phyloP scores from a whole-genome alignment of 1,140 invertebrate genomes.

The Halictus rubicundus region DNA sequence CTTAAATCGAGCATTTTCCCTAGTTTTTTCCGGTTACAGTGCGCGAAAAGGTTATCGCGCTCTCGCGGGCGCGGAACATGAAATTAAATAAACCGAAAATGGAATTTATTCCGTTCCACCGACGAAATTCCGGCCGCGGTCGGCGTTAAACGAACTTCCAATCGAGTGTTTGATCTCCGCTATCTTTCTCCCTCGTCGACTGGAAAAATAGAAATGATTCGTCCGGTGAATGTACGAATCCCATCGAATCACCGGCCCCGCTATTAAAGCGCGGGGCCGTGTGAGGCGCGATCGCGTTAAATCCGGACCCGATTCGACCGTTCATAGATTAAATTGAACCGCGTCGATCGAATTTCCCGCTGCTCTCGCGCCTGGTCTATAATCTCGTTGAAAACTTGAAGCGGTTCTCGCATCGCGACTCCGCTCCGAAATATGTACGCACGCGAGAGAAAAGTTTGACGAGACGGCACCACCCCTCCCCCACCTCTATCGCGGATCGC shows the following conservation, averaged over 20 bases:
- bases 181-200: neutral
- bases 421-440: neutral
- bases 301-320: neutral
- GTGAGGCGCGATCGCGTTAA: neutral
- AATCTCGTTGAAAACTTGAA: conserved; percentile 4
- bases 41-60: too few species aligned
- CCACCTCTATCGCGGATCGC: neutral
- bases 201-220: too few species aligned
- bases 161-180: neutral
- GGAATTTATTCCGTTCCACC: too few species aligned
- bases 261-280: neutral
- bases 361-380: neutral
- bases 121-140: neutral
- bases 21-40: too few species aligned
- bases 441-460: too few species aligned
- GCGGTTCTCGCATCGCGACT: neutral
- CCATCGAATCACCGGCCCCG: neutral
- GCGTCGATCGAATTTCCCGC: conserved; percentile 3
- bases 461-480: too few species aligned
- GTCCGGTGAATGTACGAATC: neutral
- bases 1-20: too few species aligned
- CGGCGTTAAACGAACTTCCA: neutral
- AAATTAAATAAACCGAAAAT: too few species aligned
- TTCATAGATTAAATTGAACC: conserved; percentile 11
- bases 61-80: too few species aligned